Evolutionary conservation across 1,140 invertebrate species (phyloP).

Genomic region (Oryzaephilus surinamensis): DNA sequence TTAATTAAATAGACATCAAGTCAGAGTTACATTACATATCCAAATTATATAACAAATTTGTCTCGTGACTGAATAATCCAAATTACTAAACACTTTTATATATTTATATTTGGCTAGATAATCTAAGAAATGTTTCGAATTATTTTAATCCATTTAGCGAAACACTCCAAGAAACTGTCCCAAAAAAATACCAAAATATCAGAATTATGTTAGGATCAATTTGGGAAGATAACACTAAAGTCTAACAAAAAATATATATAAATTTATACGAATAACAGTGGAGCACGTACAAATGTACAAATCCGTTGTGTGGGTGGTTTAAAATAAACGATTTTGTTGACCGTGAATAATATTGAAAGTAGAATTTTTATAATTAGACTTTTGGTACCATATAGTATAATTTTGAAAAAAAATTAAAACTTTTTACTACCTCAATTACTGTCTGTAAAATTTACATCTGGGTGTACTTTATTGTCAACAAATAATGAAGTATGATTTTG

Average conservation of each 20-base stretch:
- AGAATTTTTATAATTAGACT: slow-evolving; percentile 11
- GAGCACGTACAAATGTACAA: background rate
- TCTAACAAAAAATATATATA: background rate
- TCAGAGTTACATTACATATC: too few species aligned
- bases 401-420: slow-evolving; percentile 10
- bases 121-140: background rate
- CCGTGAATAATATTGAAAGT: slow-evolving; percentile 13
- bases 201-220: background rate
- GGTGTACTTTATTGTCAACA: background rate
- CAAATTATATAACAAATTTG: too few species aligned
- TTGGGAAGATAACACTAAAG: background rate
- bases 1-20: too few species aligned
- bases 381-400: slow-evolving; percentile 11
- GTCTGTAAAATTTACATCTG: background rate
- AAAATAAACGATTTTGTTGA: slow-evolving; percentile 14
- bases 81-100: too few species aligned
- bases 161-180: too few species aligned
- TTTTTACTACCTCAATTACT: background rate
- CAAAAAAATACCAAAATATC: too few species aligned
- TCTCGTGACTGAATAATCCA: too few species aligned
- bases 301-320: slow-evolving; percentile 8
- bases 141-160: too few species aligned
- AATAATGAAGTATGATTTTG: background rate
- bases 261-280: background rate
- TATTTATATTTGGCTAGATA: too few species aligned